phyloP scores from a whole-genome alignment of 2,797 vertebrate genomes.

The Eulemur albifrons region DNA sequence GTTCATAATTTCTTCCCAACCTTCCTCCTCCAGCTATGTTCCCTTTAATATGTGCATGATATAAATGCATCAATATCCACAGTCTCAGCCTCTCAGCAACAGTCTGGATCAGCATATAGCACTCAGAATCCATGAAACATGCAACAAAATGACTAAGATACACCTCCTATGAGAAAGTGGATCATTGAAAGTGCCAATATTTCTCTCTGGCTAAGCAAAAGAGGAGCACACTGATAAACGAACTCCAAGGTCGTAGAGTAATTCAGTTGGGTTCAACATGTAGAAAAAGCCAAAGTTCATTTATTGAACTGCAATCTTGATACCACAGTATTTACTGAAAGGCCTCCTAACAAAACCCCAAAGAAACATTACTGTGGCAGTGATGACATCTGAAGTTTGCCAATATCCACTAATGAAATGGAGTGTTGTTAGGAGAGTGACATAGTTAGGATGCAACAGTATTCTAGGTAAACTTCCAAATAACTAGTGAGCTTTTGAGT shows the following conservation, averaged over 20 bases:
- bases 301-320: neutral
- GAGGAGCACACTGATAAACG: neutral
- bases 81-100: neutral
- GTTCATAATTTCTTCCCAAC: neutral
- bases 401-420: neutral
- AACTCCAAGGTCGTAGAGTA: neutral
- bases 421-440: neutral
- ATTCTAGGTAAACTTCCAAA: neutral
- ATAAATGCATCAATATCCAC: neutral
- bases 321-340: neutral
- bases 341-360: neutral
- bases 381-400: neutral
- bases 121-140: neutral
- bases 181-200: neutral
- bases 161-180: neutral
- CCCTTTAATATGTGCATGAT: neutral
- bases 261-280: neutral
- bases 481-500: neutral
- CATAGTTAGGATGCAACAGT: neutral
- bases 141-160: neutral
- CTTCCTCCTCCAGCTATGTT: neutral
- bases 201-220: neutral
- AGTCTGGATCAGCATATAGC: neutral
- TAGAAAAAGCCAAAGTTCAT: neutral
- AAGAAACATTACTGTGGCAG: neutral